These are phyloP conservation scores for Zaprionus capensis DNA, from an alignment of 1,140 invertebrate species.

Conservation along the genomic window DNA sequence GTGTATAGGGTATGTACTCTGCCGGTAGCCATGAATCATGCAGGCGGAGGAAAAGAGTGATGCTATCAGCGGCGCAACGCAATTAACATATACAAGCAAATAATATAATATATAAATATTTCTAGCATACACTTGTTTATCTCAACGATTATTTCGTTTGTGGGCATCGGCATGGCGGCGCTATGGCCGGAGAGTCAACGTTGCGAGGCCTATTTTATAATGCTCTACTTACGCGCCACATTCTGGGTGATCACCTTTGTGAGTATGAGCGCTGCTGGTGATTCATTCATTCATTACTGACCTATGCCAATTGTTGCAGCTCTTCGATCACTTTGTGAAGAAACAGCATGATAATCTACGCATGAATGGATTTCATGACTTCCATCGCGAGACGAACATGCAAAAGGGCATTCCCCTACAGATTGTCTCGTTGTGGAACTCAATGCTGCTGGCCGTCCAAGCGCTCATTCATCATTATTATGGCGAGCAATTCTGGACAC, in stretches of 20 bases:
- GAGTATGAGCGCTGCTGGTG: conserved; percentile 50
- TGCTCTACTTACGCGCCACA: conserved; percentile 87
- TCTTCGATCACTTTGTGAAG: conserved; percentile 86
- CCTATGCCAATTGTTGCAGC: conserved; percentile 73
- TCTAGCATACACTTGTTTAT: conserved; percentile 84
- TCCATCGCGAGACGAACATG: conserved; percentile 87
- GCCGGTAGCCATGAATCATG: conserved; percentile 58
- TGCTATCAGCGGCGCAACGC: conserved; percentile 19
- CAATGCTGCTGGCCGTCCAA: conserved; percentile 86
- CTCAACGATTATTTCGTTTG: conserved; percentile 86
- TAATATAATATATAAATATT: background rate
- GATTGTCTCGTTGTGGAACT: conserved; percentile 87
- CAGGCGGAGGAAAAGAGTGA: conserved; percentile 10
- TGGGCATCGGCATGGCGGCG: conserved; percentile 86
- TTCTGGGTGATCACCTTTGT: conserved; percentile 88
- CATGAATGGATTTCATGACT: conserved; percentile 88
- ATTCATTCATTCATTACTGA: conserved; percentile 20
- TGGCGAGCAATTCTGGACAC: conserved; percentile 86
- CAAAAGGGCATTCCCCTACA: conserved; percentile 87
- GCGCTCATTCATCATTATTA: conserved; percentile 88
- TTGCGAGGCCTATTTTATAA: conserved; percentile 88
- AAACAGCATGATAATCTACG: conserved; percentile 86
- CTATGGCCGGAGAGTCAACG: conserved; percentile 86
- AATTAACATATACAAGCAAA: conserved; percentile 34
- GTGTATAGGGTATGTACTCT: background rate